Evolutionary conservation across 2,797 vertebrate species (phyloP), one percentile per base, ranked within the genome.

Genomic region (Macroramphosus scolopax): DNA sequence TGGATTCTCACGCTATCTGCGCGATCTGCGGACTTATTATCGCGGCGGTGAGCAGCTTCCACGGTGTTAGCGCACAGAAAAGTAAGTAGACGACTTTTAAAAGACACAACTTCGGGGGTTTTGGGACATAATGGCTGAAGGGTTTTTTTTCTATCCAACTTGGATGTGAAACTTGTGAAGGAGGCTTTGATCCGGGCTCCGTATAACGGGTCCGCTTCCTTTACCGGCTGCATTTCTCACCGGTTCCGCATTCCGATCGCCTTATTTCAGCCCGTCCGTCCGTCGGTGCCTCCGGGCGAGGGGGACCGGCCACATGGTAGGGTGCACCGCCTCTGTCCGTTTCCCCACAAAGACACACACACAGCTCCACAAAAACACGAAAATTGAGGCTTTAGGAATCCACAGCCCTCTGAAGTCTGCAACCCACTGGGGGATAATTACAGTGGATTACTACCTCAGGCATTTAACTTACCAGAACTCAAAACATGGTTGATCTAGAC

Each of bases 161-260:
- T n/a, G n/a, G n/a, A n/a, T n/a, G n/a, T n/a, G n/a, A n/a, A n/a
- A n/a, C n/a, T n/a, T n/a, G n/a, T n/a, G n/a, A n/a, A n/a, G n/a
- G n/a, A n/a, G n/a, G n/a, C n/a, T n/a, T n/a, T n/a, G n/a, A 81
- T 65, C 49, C 22, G 54, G 62, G 42, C 33, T 61, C 58, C 72
- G 74, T 76, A 69, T 60, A 69, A n/a, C 68, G 76, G 72, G 81
- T 62, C 76, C 70, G 86, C 81, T 88, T 89, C 88, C 86, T 86
- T 72, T 66, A 75, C 75, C 80, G 83, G 86, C 83, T 80, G 78
- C 77, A 51, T 78, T 69, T 82, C 86, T 77, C 85, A 91, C 89
- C 89, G 89, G 89, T 91, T 91, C 89, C 89, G 89, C 89, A 91
- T 91, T 89, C 89, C 89, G 50, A 85, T 86, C 66, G 51, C 68